These are phyloP conservation scores for Greenwoodochromis staneri DNA, from an alignment of 2,113 vertebrate genomes.

Conservation along the genomic window DNA sequence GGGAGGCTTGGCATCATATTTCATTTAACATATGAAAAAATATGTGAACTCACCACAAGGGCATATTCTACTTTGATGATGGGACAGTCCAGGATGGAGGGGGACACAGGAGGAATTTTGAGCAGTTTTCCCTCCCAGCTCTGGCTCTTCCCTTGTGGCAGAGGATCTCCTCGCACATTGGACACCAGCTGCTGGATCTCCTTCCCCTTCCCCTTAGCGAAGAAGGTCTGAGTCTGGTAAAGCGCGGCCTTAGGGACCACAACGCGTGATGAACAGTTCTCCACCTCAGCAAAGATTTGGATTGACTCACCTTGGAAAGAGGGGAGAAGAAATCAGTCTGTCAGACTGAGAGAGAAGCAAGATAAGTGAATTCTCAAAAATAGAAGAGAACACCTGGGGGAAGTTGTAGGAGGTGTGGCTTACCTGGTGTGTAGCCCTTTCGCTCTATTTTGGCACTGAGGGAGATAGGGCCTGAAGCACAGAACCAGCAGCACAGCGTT, in stretches of 20 bases:
- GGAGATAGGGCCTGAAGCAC: slow-evolving; percentile 97
- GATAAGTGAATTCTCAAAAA: neutral
- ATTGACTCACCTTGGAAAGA: slow-evolving; percentile 87
- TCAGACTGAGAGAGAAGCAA: slow-evolving; percentile 39
- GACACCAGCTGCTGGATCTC: slow-evolving; percentile 95
- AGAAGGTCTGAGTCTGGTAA: slow-evolving; percentile 98
- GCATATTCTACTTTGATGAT: slow-evolving; percentile 97
- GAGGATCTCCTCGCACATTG: slow-evolving; percentile 85
- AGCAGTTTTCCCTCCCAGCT: slow-evolving; percentile 94
- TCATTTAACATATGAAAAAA: neutral
- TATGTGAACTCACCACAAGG: slow-evolving; percentile 79
- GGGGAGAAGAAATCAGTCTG: slow-evolving; percentile 35
- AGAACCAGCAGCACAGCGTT: slow-evolving; percentile 98
- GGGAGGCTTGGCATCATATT: neutral
- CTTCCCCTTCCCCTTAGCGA: slow-evolving; percentile 97
- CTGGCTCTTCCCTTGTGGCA: slow-evolving; percentile 93
- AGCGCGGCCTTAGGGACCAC: slow-evolving; percentile 97
- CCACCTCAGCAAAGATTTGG: slow-evolving; percentile 96
- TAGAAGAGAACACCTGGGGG: neutral
- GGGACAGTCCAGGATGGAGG: slow-evolving; percentile 94
- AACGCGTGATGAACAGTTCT: slow-evolving; percentile 93
- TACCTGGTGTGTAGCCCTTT: slow-evolving; percentile 98
- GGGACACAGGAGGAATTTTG: slow-evolving; percentile 94
- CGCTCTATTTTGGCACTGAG: slow-evolving; percentile 99
- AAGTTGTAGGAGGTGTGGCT: neutral